Conservation (phyloP, 2,888 invertebrate species). For the Herminia tarsipennalis region DNA sequence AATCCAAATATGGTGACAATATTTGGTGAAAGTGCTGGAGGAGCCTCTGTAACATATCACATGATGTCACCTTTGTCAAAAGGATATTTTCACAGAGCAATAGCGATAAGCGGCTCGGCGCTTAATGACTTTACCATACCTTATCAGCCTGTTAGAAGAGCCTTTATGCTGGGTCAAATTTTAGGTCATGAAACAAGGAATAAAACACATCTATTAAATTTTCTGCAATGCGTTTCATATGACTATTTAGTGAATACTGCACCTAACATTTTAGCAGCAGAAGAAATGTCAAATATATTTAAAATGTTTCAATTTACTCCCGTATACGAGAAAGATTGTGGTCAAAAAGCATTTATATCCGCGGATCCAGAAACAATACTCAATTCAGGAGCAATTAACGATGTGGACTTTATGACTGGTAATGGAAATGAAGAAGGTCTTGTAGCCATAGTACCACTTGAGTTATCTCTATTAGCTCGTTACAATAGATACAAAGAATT, state of each 20-base stretch:
- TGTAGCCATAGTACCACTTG: slow-evolving; percentile 27
- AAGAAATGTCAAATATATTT: slow-evolving; percentile 9
- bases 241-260: not conserved
- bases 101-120: slow-evolving; percentile 43
- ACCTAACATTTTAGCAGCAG: not conserved
- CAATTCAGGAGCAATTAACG: slow-evolving; percentile 69
- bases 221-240: not conserved
- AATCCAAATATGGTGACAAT: slow-evolving; percentile 55
- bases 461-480: slow-evolving; percentile 15
- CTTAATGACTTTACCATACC: slow-evolving; percentile 53
- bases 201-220: not conserved
- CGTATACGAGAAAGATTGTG: slow-evolving; percentile 54
- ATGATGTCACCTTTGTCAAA: slow-evolving; percentile 61
- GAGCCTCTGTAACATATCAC: slow-evolving; percentile 48
- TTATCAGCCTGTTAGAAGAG: slow-evolving; percentile 50
- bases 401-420: slow-evolving; percentile 89
- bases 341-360: slow-evolving; percentile 46
- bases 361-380: slow-evolving; percentile 40
- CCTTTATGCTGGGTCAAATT: not conserved
- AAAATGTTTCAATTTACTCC: slow-evolving; percentile 39
- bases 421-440: slow-evolving; percentile 88
- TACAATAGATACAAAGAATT: slow-evolving; percentile 48
- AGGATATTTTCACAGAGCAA: slow-evolving; percentile 59
- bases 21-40: slow-evolving; percentile 62
- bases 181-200: not conserved